Base-by-base conservation (phyloP, 64 coral and sea anemone species). In the Exaiptasia diaphana region DNA sequence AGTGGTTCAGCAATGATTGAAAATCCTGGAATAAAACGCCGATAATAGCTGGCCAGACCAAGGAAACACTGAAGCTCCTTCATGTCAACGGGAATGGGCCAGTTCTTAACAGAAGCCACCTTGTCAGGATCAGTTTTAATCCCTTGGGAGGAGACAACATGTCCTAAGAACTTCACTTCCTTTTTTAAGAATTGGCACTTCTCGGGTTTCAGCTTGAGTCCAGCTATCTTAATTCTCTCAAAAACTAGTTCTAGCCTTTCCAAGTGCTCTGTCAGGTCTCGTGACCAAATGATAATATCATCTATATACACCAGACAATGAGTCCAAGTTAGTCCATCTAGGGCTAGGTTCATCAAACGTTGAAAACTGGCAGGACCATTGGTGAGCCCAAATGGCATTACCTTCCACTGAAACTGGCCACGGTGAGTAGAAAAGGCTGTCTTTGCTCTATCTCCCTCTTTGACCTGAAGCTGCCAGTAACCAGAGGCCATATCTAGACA, bases 21-120 rank as follows among this genome's bases (percentile, higher is more conserved):
- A 33, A 86, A 86, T 40, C 21, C 32, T 15, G 15, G 23, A 13
- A 81, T 68, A 54, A 82, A 80, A 26, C 71, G 52, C 44, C 68
- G 29, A 65, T 90, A 82, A 73, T 90, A 82, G 36, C 75, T 71
- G 68, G 54, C 78, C 17, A 74, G 53, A 35, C 53, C 76, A 17
- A 89, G 38, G 46, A 89, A 89, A 17, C 77, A 42, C 28, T 61
- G 46, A 38, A 73, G 29, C 52, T 81, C 64, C 23, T 61, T 54
- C 13, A 48, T 42, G 45, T 52, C 53, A 35, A 32, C n/a, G 25
- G 67, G 67, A 20, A 60, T 59, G 28, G 65, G 76, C 86, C 53
- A 88, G 13, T 69, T 70, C 5, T 7, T 34, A 37, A 88, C 67
- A 31, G 39, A 46, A 32, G 59, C 52, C 22, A 81, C 27, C 65